phyloP scores from a whole-genome alignment of 2,888 invertebrate genomes.

The Chelonus formosanus region DNA sequence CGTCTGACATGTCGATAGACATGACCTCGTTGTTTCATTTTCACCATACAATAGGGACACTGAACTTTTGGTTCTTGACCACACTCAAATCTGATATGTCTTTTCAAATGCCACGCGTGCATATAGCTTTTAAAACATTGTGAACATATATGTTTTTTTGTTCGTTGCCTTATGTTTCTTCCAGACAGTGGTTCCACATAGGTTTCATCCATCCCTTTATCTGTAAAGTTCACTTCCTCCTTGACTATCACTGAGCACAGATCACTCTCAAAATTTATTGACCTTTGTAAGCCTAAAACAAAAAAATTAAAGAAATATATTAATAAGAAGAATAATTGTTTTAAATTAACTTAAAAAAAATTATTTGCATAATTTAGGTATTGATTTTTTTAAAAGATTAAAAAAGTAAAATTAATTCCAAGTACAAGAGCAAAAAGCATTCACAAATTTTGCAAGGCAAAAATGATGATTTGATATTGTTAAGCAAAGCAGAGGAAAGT shows the following conservation, averaged over 20 bases:
- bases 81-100: conserved; percentile 66
- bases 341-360: too few species aligned
- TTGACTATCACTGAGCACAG: conserved; percentile 29
- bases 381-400: too few species aligned
- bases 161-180: conserved; percentile 28
- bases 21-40: conserved; percentile 55
- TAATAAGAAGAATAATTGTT: background rate
- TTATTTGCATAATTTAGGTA: background rate
- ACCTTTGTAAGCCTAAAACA: conserved; percentile 7
- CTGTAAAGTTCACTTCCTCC: conserved; percentile 21
- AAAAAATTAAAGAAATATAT: conserved; percentile 17
- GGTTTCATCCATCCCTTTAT: conserved; percentile 14
- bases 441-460: too few species aligned
- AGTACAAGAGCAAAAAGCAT: too few species aligned
- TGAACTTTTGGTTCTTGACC: conserved; percentile 60
- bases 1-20: conserved; percentile 54
- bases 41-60: conserved; percentile 54
- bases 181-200: conserved; percentile 25
- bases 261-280: conserved; percentile 35
- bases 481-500: too few species aligned
- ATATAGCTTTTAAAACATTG: conserved; percentile 57
- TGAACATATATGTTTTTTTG: conserved; percentile 51
- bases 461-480: too few species aligned
- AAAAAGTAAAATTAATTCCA: too few species aligned
- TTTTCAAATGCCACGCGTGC: conserved; percentile 54